Conservation (phyloP, 2,888 invertebrate genomes). For the Willowsia nigromaculata region DNA sequence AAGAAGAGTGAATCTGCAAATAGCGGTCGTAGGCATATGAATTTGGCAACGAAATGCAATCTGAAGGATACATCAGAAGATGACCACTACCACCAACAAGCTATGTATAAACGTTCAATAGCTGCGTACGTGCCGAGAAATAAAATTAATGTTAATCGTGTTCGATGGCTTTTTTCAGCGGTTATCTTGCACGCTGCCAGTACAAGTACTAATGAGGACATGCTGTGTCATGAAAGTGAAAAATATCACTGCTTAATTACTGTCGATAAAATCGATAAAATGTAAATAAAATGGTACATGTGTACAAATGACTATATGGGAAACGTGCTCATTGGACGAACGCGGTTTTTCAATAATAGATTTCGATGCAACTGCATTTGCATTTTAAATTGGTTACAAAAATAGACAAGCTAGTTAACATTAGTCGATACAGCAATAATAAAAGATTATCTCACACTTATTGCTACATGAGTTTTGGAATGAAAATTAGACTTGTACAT, state of each 20-base stretch:
- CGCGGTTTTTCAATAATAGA: background rate
- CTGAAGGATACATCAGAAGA: background rate
- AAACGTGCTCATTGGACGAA: background rate
- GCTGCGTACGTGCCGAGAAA: conserved; percentile 48
- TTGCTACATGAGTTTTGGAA: too few species aligned
- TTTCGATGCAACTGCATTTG: background rate
- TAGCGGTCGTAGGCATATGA: too few species aligned
- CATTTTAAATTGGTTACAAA: background rate
- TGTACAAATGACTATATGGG: background rate
- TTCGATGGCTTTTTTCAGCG: background rate
- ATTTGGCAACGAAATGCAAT: conserved; percentile 2
- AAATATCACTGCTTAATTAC: conserved; percentile 62
- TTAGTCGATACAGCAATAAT: background rate
- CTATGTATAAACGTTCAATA: background rate
- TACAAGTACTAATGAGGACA: conserved; percentile 58
- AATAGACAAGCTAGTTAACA: background rate
- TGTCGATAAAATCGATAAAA: conserved; percentile 19
- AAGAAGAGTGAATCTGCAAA: conserved; percentile 26
- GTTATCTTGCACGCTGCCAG: conserved; percentile 6
- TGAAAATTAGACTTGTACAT: too few species aligned
- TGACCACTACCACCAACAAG: background rate
- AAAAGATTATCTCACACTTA: background rate
- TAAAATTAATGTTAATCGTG: background rate
- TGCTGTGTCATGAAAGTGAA: conserved; percentile 53
- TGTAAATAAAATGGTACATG: conserved; percentile 21